phyloP scores from a whole-genome alignment of 2,888 invertebrate genomes.

The Phengaris arion region DNA sequence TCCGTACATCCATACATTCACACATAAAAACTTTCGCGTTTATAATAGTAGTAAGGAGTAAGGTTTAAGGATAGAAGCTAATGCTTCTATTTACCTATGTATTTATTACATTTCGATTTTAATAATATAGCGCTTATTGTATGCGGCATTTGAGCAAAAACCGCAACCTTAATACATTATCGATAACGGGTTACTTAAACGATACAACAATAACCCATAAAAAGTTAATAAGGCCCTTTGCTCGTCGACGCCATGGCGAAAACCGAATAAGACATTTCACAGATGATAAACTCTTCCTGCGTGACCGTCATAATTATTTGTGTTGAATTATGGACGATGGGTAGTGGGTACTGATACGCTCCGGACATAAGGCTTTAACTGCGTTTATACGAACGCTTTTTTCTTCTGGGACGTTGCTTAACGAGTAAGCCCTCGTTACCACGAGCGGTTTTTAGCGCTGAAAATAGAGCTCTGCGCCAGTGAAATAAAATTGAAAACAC shows the following conservation, averaged over 20 bases:
- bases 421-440: too few species aligned
- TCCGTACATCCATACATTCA: too few species aligned
- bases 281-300: conserved; percentile 35
- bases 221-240: background rate
- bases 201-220: background rate
- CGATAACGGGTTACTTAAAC: background rate
- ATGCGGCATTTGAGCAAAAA: conserved; percentile 1
- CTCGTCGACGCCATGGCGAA: conserved; percentile 29
- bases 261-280: conserved; percentile 38
- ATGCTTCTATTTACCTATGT: too few species aligned
- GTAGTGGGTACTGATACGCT: conserved; percentile 32
- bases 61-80: too few species aligned
- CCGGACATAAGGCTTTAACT: background rate
- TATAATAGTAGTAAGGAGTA: too few species aligned
- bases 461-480: too few species aligned
- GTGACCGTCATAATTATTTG: conserved; percentile 35
- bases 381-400: background rate
- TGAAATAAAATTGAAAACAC: too few species aligned
- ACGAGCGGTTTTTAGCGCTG: too few species aligned
- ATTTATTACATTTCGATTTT: background rate
- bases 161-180: background rate
- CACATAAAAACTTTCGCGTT: too few species aligned
- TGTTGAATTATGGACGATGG: conserved; percentile 37
- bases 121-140: background rate
- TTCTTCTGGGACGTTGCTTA: background rate